Base-by-base conservation (phyloP, 1,140 invertebrate genomes). In the Battus philenor region DNA sequence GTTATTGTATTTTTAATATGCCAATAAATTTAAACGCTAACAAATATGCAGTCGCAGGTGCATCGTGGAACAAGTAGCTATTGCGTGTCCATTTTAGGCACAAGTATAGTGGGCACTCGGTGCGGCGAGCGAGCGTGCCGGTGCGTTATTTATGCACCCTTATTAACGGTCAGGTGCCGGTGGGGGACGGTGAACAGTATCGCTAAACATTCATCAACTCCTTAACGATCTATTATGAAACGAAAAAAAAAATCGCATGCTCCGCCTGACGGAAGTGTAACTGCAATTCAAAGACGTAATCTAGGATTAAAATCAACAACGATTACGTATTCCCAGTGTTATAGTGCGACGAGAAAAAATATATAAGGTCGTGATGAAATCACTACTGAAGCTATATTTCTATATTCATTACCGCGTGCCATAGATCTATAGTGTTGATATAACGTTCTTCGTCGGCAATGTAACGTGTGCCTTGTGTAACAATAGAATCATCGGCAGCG, bases 31-130 rank as follows among this genome's bases (percentile, higher is more conserved):
- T 52, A 55, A 67, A 51, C 50, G 71, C 51, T 61, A 68, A 71
- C 73, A 70, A 73, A 75, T 71, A 71, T 55, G 64, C 55, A 48
- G 39, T 46, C 32, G 76, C 76, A 81, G 77, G 77, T 81, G 77
- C 73, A 79, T 73, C 50, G 66, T 55, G 56, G 51, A 83, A 81
- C 77, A 70, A 83, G 77, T 77, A 67, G 69, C 71, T 56, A 81
- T 81, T 83, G 76, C 69, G 70, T 76, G 63, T 71, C 75, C 77
- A 81, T 83, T 83, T 81, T 83, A 79, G 78, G 76, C 64, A 55
- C 64, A 68, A 30, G 65, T 75, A 78, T 73, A 76, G 68, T 68
- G 55, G 61, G 51, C 54, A 54, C 22, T 38, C 50, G 58, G 58
- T 58, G 72, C 66, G 62, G 63, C 44, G 53, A 67, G 47, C 56